phyloP scores from a whole-genome alignment of 2,113 vertebrate genomes.

The Halichoerus grypus region DNA sequence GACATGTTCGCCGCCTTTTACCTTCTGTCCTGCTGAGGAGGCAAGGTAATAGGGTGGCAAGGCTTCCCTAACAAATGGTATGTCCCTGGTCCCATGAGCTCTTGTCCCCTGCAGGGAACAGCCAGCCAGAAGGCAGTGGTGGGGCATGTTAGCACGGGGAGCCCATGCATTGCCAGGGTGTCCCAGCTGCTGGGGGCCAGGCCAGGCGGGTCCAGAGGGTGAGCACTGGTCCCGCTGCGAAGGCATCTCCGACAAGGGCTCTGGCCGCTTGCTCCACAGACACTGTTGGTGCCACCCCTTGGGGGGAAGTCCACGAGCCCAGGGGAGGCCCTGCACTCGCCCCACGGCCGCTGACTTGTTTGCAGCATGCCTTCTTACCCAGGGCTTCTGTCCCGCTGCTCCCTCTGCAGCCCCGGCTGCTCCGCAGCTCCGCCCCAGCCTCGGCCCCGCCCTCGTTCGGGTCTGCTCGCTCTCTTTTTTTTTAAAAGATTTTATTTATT shows the following conservation, averaged over 20 bases:
- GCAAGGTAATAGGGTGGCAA: background rate
- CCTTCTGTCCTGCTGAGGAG: background rate
- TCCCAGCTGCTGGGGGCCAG: background rate
- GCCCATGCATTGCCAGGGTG: background rate
- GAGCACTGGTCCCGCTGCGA: background rate
- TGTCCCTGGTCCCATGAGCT: background rate
- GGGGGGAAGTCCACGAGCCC: background rate
- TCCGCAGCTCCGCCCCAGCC: background rate
- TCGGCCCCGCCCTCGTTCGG: background rate
- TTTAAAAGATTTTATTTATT: no score
- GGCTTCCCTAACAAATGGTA: fast-evolving
- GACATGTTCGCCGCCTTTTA: background rate
- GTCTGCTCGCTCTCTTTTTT: background rate
- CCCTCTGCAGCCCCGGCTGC: background rate
- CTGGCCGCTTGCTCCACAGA: background rate
- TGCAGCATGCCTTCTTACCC: background rate
- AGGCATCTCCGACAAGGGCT: background rate
- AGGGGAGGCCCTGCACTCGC: background rate
- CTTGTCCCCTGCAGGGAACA: background rate
- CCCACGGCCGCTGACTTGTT: background rate
- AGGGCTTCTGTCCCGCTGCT: fast-evolving
- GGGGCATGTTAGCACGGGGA: background rate
- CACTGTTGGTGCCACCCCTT: background rate
- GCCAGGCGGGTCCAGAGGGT: background rate
- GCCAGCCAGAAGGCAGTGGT: background rate